Evolutionary conservation across 30 jellyfish, hydroid and myxozoan species (phyloP).

Genomic region (Rhopilema esculentum): DNA sequence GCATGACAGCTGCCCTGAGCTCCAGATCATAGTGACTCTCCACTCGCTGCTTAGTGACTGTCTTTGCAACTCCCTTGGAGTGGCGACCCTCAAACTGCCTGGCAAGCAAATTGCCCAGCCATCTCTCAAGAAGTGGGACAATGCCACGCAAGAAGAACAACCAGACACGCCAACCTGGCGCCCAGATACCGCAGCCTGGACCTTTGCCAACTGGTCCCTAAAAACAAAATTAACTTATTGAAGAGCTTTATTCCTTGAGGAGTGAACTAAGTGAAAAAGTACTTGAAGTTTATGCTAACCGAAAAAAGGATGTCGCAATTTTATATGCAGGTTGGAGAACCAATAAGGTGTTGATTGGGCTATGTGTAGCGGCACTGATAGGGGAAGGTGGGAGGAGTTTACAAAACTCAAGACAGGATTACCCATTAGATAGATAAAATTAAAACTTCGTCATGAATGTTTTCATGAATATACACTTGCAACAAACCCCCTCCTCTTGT

Average conservation of each 20-base stretch:
- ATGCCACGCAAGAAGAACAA: conserved; percentile 96
- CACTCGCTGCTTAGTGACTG: conserved; percentile 98
- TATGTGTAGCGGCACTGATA: too few species aligned
- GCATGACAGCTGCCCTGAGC: conserved; percentile 99
- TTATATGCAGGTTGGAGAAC: too few species aligned
- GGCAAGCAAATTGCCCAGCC: conserved; percentile 98
- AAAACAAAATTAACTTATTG: background rate
- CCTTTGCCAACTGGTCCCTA: conserved; percentile 99
- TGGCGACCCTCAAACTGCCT: conserved; percentile 99
- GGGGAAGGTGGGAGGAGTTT: too few species aligned
- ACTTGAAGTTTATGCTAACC: too few species aligned
- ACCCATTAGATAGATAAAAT: too few species aligned
- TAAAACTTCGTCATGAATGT: too few species aligned
- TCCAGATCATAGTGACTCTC: conserved; percentile 99
- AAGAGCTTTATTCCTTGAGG: background rate
- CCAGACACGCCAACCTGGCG: conserved; percentile 99
- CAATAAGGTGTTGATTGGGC: too few species aligned
- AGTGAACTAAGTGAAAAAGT: too few species aligned
- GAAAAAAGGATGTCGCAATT: too few species aligned
- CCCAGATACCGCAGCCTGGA: conserved; percentile 99
- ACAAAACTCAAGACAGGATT: too few species aligned
- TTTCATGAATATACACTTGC: too few species aligned
- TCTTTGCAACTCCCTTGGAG: conserved; percentile 99
- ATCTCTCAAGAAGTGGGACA: conserved; percentile 96
- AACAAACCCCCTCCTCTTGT: too few species aligned